Base-by-base conservation (phyloP, 2,113 vertebrate species). In the Fregata magnificens region DNA sequence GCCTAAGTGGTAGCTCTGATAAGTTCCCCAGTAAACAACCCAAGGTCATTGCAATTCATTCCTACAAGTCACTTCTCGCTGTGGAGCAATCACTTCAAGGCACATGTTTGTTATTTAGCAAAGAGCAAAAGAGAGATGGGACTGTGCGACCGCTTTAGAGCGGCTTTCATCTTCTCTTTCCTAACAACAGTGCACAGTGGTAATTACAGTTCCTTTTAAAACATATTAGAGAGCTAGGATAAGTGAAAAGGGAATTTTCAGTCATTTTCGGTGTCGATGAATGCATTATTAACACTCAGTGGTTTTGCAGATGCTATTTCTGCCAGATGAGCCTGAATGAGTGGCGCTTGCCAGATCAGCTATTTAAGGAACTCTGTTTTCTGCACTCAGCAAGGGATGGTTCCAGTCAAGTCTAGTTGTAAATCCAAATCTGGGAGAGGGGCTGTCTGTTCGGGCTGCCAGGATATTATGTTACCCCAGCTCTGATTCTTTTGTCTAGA, bases 201-300 rank as follows among this genome's bases (percentile, higher is more conserved):
- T 97, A 90, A 82, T 91, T 95, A 78, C 79, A 58, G 86, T 16
- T 91, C 90, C 66, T 91, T 95, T 87, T 89, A 92, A 93, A 94
- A 76, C 6, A 7, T 88, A 81, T 42, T 85, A 10, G 61, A 56
- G 86, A 96, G 71, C 91, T 88, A 53, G 95, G 82, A 79, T 95
- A 91, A 95, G 84, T 55, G 93, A 88, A 86, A 96, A 91, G 95
- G 91, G 94, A 95, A 63, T 96, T 94, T 95, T 94, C 66, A 42
- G 71, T 90, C 66, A 19, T 97, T 96, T 90, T 87, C 95, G 31
- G 74, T 63, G 93, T 38, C 36, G 13, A 82, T 96, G 86, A 97
- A 95, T 90, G 89, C 50, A 5, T 97, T 97, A 96, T 95, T 91
- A 97, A 93, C 66, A 94, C 78, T n/a, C 78, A 93, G 81, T 70